Base-by-base conservation (phyloP, 2,113 vertebrate genomes). In the Caloenas nicobarica region DNA sequence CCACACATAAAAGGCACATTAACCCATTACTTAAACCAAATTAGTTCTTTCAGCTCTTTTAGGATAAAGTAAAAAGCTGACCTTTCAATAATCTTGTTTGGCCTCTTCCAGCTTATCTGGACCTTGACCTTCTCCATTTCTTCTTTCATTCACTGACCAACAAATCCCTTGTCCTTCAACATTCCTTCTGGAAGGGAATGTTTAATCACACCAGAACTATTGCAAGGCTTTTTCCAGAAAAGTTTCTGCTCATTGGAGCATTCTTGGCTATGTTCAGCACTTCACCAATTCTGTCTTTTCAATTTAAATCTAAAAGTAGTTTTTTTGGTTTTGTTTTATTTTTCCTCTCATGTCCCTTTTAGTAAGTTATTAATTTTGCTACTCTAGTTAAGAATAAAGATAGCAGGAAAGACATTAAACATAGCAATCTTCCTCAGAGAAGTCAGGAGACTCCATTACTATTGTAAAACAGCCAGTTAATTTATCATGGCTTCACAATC, bases 401-500 rank as follows among this genome's bases (percentile, higher is more conserved):
- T 85, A 87, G 78, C 10, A 92, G 16, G 60, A 81, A 92, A 78
- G 83, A 48, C 83, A 91, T 88, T 84, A 92, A 62, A 74, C 7
- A 86, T 24, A 25, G 31, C 53, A 79, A 51, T 70, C 40, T 84
- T 89, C 48, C 40, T 69, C 5, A 66, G 40, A 88, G 50, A 91
- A 92, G 65, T 79, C 42, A 81, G 44, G 22, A 77, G 24, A 95
- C 29, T 84, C 83, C 50, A 64, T 92, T 56, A 95, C 50, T 60
- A 69, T 33, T 79, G 18, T 70, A 70, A 61, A 74, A 85, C 44
- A 87, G 66, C 13, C 89, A 82, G 81, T 53, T 91, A 74, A 95
- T 96, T 72, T 89, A 82, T 96, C 74, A 89, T 86, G 64, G 91
- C 54, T 91, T 91, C 62, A 84, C 10, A 69, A 71, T 31, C 74